Base-by-base conservation (phyloP, 2,797 vertebrate genomes). In the Trachurus trachurus region DNA sequence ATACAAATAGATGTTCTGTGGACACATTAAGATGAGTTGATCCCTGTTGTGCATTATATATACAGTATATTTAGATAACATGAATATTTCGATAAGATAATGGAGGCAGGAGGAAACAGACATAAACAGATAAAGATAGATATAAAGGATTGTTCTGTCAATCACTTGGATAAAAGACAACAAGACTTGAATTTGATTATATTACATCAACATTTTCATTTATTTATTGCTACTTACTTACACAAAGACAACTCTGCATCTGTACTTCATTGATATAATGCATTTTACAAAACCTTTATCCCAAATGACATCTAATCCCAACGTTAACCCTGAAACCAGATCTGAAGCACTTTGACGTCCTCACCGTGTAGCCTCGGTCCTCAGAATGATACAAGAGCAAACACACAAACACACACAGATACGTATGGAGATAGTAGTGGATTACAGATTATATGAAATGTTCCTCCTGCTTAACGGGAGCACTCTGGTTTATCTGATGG, bases 401-500 rank as follows among this genome's bases (percentile, higher is more conserved):
- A 44, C 40, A 40, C 10, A 42, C 40, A 42, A 11, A 2, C 50
- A 49, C 19, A 31, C 16, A 45, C 1, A 31, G 15, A 44, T 44
- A 44, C 5, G 13, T 17, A 59, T 49, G 44, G 56, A 62, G 63
- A 72, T 8, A 57, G 37, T 1, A 22, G 44, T 65, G 83, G 83
- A 85, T 83, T 79, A 68, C 9, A 47, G 78, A 79, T 83, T 79
- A 81, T 57, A 40, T 52, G n/a, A 56, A 52, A 52, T 52, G 37
- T 66, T 78, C 45, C 34, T 4, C 58, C 57, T 69, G 59, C 60
- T 62, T 53, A 40, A 64, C 39, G 44, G 44, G 59, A 37, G 50
- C 50, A 2, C 67, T 44, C 13, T 11, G 34, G 74, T 81, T 63
- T 19, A 52, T 76, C 78, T 39, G 53, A 49, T 49, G 44, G 0